phyloP scores from a whole-genome alignment of 2,888 invertebrate species.

The Punctoribates punctum region DNA sequence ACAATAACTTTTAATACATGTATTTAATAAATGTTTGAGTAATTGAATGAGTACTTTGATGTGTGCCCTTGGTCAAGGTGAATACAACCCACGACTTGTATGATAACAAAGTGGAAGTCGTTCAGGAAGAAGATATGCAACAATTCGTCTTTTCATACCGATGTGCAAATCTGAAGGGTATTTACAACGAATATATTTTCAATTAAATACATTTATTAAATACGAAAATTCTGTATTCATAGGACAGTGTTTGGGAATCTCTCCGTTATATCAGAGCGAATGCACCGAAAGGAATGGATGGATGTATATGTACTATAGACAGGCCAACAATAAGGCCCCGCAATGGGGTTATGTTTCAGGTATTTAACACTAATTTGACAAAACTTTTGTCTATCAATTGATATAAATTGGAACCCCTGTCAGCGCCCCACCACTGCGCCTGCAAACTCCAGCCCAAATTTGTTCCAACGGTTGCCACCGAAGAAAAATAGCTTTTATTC shows the following conservation, averaged over 20 bases:
- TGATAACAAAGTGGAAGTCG: constrained; percentile 47
- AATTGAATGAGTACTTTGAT: neutral
- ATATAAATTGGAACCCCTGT: too few species aligned
- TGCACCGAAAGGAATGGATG: constrained; percentile 48
- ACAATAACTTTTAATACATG: too few species aligned
- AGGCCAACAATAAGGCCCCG: constrained; percentile 46
- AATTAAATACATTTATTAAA: neutral
- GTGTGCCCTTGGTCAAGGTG: too few species aligned
- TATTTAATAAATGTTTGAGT: neutral
- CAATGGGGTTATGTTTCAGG: constrained; percentile 50
- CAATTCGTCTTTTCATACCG: constrained; percentile 48
- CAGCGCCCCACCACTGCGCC: constrained; percentile 50
- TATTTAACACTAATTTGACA: neutral
- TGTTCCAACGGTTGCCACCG: constrained; percentile 6
- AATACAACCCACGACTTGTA: constrained; percentile 48
- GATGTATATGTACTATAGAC: constrained; percentile 49
- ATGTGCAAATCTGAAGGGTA: constrained; percentile 45
- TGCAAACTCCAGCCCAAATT: constrained; percentile 48
- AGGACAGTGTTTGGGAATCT: constrained; percentile 47
- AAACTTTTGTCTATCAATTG: neutral
- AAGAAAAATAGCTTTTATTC: neutral
- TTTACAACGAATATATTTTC: neutral
- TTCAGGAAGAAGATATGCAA: constrained; percentile 47
- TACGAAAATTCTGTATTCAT: neutral
- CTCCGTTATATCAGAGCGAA: constrained; percentile 47